Conservation (phyloP, 23 tunicate species). For the Botrylloides violaceus region DNA sequence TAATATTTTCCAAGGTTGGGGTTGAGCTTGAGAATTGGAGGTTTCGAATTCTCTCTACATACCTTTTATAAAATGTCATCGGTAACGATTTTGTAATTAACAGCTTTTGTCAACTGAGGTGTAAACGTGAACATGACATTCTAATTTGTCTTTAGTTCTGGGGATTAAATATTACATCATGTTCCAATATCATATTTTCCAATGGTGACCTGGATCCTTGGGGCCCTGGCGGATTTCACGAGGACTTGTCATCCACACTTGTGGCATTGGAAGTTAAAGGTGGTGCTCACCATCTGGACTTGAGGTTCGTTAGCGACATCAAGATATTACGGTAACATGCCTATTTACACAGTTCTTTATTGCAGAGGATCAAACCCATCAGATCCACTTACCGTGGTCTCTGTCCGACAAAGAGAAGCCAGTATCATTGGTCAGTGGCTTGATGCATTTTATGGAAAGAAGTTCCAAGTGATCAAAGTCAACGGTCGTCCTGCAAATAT, state of each 20-base stretch:
- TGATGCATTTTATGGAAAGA: slow-evolving; percentile 25
- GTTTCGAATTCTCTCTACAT: too few species aligned
- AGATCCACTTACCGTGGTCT: slow-evolving; percentile 68
- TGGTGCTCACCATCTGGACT: slow-evolving; percentile 98
- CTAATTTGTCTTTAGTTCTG: too few species aligned
- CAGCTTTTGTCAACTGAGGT: too few species aligned
- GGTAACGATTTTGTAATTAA: too few species aligned
- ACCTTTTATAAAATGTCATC: too few species aligned
- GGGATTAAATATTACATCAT: slow-evolving; percentile 45
- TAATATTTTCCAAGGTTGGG: too few species aligned
- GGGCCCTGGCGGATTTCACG: slow-evolving; percentile 81
- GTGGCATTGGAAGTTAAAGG: slow-evolving; percentile 59
- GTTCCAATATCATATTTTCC: slow-evolving; percentile 89
- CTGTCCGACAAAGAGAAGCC: slow-evolving; percentile 51
- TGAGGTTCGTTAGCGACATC: slow-evolving; percentile 42
- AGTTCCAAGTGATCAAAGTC: neutral
- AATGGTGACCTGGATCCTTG: slow-evolving; percentile 99
- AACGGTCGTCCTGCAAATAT: neutral
- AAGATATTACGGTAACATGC: neutral
- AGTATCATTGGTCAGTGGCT: slow-evolving; percentile 57
- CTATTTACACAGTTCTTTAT: neutral
- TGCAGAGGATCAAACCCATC: slow-evolving; percentile 64
- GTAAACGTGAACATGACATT: too few species aligned
- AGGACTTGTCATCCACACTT: slow-evolving; percentile 51
- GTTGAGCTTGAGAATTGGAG: too few species aligned